A percentile compares a stretch with the other conserved stretches of the same genome.
Evolutionary conservation across 2,113 vertebrate genomes (phyloP).

Genomic region (Pithys albifrons): DNA sequence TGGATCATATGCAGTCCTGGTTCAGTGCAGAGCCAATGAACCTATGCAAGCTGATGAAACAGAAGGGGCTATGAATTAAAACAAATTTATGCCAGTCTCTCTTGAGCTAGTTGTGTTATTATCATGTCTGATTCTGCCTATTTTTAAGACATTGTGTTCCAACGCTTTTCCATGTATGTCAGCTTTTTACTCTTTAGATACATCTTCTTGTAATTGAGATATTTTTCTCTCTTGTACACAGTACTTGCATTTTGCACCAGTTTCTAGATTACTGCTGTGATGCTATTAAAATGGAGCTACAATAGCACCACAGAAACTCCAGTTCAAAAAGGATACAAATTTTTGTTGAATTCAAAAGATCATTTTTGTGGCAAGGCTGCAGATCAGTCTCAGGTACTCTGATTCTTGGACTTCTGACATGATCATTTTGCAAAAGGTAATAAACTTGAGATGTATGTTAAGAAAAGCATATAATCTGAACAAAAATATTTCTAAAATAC

Average conservation of each 20-base stretch:
- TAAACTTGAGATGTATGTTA: background rate
- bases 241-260: background rate
- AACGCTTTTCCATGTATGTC: background rate
- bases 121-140: background rate
- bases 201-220: background rate
- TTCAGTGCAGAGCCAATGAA: background rate
- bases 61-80: constrained; percentile 37
- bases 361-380: background rate
- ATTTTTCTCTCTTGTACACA: background rate
- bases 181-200: background rate
- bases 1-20: background rate
- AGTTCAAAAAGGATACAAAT: background rate
- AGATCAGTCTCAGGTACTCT: background rate
- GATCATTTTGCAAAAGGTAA: background rate
- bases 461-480: background rate
- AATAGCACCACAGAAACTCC: background rate
- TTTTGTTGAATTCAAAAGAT: background rate
- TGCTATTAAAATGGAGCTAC: background rate
- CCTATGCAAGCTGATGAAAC: background rate
- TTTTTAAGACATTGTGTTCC: background rate
- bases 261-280: background rate
- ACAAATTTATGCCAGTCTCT: constrained; percentile 7
- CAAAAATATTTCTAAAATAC: background rate
- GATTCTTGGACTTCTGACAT: background rate
- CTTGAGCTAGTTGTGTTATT: background rate